Evolutionary conservation across 1,140 invertebrate species (phyloP).

Genomic region (Anastrepha ludens): DNA sequence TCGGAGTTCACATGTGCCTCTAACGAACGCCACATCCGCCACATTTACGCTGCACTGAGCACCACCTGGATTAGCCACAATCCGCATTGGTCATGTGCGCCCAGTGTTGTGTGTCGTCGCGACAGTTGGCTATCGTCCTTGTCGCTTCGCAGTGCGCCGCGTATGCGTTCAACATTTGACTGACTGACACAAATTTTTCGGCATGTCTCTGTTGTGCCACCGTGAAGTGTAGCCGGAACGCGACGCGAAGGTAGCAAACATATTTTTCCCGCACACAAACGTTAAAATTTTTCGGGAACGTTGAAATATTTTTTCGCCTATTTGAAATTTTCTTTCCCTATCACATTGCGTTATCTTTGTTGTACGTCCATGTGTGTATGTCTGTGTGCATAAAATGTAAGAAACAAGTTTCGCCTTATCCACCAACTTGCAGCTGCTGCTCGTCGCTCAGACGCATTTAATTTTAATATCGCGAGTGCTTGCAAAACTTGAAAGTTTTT

Average conservation of each 20-base stretch:
- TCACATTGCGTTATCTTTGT: neutral
- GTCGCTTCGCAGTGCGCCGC: constrained; percentile 13
- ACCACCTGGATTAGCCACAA: constrained; percentile 9
- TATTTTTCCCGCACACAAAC: neutral
- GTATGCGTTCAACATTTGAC: constrained; percentile 15
- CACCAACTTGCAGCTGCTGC: constrained; percentile 13
- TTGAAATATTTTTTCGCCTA: neutral
- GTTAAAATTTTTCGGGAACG: neutral
- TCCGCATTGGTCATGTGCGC: constrained; percentile 22
- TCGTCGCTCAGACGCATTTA: neutral
- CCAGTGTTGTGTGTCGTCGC: neutral
- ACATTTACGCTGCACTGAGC: constrained; percentile 7
- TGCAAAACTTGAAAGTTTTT: constrained; percentile 1
- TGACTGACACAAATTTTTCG: constrained; percentile 41
- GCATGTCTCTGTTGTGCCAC: neutral
- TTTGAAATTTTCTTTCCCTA: neutral
- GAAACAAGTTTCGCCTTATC: neutral
- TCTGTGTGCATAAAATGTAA: neutral
- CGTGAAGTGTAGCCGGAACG: neutral
- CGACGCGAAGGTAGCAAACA: neutral
- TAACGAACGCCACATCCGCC: constrained; percentile 46
- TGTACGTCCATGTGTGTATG: neutral
- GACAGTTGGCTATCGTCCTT: constrained; percentile 33
- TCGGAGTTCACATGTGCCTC: neutral
- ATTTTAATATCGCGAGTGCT: neutral